A percentile compares a stretch with the other conserved stretches of the same genome.
Evolutionary conservation across 2,888 invertebrate species (phyloP).

Genomic region (Holacanthella duospinosa): DNA sequence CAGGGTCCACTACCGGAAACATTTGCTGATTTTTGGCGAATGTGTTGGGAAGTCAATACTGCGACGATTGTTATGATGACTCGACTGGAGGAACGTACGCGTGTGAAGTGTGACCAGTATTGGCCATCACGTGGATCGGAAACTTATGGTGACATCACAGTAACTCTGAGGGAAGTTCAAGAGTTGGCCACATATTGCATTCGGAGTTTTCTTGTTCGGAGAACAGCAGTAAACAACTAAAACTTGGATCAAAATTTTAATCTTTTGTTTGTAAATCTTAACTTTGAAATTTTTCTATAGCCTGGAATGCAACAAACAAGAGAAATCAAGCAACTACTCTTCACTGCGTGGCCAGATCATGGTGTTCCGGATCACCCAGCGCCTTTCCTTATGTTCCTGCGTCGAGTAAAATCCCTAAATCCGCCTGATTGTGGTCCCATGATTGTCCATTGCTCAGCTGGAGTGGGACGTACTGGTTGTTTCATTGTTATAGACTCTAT

Average conservation of each 20-base stretch:
- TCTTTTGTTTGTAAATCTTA: neutral
- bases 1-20: slow-evolving; percentile 95
- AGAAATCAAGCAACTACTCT: slow-evolving; percentile 94
- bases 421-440: slow-evolving; percentile 88
- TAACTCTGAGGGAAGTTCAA: slow-evolving; percentile 86
- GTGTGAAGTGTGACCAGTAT: slow-evolving; percentile 95
- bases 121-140: slow-evolving; percentile 85
- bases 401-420: slow-evolving; percentile 81
- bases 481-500: slow-evolving; percentile 99
- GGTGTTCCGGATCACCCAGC: slow-evolving; percentile 82
- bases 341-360: slow-evolving; percentile 99
- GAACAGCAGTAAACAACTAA: slow-evolving; percentile 42
- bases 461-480: slow-evolving; percentile 88
- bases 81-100: slow-evolving; percentile 87
- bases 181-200: slow-evolving; percentile 97
- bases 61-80: slow-evolving; percentile 99
- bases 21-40: slow-evolving; percentile 96
- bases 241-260: neutral
- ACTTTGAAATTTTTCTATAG: slow-evolving; percentile 42
- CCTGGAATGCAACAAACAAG: slow-evolving; percentile 68
- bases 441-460: slow-evolving; percentile 48
- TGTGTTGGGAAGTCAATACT: slow-evolving; percentile 96
- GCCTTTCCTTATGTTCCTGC: slow-evolving; percentile 91
- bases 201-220: slow-evolving; percentile 82
- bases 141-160: slow-evolving; percentile 87